phyloP scores from a whole-genome alignment of 2,797 vertebrate genomes.

The Bradypodion ventrale region DNA sequence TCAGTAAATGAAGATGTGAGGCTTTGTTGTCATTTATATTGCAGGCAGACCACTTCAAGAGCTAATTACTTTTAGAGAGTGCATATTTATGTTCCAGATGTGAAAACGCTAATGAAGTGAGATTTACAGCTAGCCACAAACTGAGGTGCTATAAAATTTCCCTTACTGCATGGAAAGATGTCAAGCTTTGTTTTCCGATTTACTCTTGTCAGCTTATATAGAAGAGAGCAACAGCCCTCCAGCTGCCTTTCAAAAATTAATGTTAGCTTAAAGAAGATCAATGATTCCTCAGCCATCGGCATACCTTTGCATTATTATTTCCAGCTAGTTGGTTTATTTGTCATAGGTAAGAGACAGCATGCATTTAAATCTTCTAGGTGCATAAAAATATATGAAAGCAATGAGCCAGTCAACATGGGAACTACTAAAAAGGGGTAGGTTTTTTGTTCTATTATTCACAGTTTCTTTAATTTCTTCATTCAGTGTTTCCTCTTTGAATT shows the following conservation, averaged over 20 bases:
- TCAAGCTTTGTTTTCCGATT: constrained; percentile 44
- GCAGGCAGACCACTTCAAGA: constrained; percentile 7
- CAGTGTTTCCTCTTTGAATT: constrained; percentile 7
- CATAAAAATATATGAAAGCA: constrained; percentile 51
- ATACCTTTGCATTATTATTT: constrained; percentile 59
- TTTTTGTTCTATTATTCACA: constrained; percentile 38
- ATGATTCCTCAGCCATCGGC: constrained; percentile 51
- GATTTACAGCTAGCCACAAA: constrained; percentile 23
- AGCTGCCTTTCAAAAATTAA: constrained; percentile 53
- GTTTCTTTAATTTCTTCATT: constrained; percentile 42
- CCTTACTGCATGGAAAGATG: constrained; percentile 1
- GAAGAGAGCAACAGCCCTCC: constrained; percentile 46
- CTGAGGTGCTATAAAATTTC: constrained; percentile 28
- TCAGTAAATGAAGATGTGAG: constrained; percentile 18
- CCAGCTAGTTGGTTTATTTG: constrained; percentile 54
- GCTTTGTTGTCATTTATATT: constrained; percentile 11
- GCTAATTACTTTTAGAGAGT: constrained; percentile 43
- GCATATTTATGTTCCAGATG: constrained; percentile 3
- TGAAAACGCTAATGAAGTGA: constrained; percentile 36
- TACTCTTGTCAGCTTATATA: constrained; percentile 19
- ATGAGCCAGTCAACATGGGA: constrained; percentile 43
- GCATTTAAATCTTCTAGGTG: constrained; percentile 45
- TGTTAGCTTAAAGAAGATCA: constrained; percentile 62
- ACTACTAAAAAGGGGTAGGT: constrained; percentile 49
- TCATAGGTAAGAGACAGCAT: constrained; percentile 56